These are phyloP conservation scores for Coboldia fuscipes DNA, from an alignment of 1,140 invertebrate species.

Conservation along the genomic window DNA sequence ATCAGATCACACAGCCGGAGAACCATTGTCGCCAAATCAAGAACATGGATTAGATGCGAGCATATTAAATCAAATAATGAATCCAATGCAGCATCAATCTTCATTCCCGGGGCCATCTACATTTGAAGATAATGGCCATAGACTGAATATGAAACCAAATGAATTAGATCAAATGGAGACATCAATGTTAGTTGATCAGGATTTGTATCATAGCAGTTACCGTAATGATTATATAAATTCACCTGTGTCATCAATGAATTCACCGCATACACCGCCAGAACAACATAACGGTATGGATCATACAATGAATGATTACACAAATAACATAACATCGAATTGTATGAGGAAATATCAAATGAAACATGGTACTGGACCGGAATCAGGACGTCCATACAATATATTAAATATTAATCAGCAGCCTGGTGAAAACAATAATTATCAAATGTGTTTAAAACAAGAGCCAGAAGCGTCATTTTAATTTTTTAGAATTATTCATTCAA, in stretches of 20 bases:
- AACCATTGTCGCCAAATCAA: slow-evolving; percentile 1
- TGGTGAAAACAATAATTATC: slow-evolving; percentile 11
- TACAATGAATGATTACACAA: slow-evolving; percentile 16
- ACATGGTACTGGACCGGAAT: slow-evolving; percentile 13
- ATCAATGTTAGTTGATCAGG: too few relatives aligned
- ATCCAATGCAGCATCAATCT: not conserved
- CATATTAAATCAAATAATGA: not conserved
- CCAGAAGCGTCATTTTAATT: too few relatives aligned
- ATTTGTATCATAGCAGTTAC: not conserved
- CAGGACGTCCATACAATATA: slow-evolving; percentile 14
- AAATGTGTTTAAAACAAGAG: slow-evolving; percentile 19
- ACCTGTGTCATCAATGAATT: not conserved
- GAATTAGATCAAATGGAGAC: too few relatives aligned
- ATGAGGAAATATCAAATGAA: slow-evolving; percentile 10
- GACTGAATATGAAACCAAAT: too few relatives aligned
- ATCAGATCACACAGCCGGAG: slow-evolving; percentile 4
- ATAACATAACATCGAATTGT: too few relatives aligned
- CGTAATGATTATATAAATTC: not conserved
- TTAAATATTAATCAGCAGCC: slow-evolving; percentile 3
- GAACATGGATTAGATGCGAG: not conserved
- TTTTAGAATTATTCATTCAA: too few relatives aligned
- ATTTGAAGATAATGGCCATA: not conserved
- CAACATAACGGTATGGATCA: not conserved
- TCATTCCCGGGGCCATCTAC: too few relatives aligned
- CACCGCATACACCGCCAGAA: not conserved